Base-by-base conservation (phyloP, 2,888 invertebrate species). In the Amiota minor region DNA sequence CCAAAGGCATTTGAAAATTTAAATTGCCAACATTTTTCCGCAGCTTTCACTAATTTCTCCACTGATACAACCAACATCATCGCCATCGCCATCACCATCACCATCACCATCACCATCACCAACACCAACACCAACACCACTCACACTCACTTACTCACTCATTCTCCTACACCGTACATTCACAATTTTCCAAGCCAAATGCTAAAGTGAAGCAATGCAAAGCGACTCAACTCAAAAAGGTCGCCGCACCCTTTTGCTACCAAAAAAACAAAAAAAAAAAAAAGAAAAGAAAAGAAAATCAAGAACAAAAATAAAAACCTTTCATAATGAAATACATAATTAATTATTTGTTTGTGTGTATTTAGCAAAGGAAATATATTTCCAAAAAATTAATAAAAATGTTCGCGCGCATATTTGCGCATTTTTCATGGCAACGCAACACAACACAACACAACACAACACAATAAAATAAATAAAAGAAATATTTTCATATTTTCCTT, bases 1-100 rank as follows among this genome's bases (percentile, higher is more conserved):
- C 59, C 56, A 18, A 11, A 50, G 53, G 69, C 74, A 71, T 74
- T 73, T 72, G 65, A 72, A 77, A 50, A 80, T 82, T 77, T 80
- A 84, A 82, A 84, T 83, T 83, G 80, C 77, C 59, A 73, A 77
- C 77, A 78, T 83, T 83, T 68, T 84, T 84, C 84, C 84, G 81
- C 81, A 79, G 80, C 76, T 84, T 82, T 83, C 79, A 79, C 79
- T 75, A 78, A 77, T 77, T 78, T 75, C 76, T 73, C 74, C 80
- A 83, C 81, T 82, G 82, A 83, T 80, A 82, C 80, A 81, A 84
- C 81, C 67, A 35, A 35, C 35, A 35, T 35, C 35, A 23, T 23
- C 82, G 84, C 80, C 81, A 84, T 82, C 67, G 6, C 2, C 35
- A 35, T 35, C 0, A 35, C 18, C 11, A 67, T 46, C 14, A 53